Evolutionary conservation across 2,797 vertebrate species (phyloP).

Genomic region (Somateria mollissima): DNA sequence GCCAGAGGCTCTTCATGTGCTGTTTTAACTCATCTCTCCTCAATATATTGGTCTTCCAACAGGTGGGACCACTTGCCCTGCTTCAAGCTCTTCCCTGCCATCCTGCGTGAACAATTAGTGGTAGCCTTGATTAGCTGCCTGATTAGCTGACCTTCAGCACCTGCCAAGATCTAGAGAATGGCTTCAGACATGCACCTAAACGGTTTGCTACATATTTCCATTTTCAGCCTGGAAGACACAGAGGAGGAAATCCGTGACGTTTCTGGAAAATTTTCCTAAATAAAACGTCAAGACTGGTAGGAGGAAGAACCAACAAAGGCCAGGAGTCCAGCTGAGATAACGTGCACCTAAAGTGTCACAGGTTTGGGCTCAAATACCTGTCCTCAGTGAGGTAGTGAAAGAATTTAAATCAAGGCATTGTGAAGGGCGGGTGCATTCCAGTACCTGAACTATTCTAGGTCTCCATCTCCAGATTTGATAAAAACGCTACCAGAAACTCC

Average conservation of each 20-base stretch:
- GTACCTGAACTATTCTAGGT: not conserved
- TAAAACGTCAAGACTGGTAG: not conserved
- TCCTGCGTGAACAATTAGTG: not conserved
- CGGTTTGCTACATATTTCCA: not conserved
- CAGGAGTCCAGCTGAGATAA: not conserved
- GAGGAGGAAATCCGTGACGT: not conserved
- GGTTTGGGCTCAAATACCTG: not conserved
- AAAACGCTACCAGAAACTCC: not conserved
- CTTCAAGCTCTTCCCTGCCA: not conserved
- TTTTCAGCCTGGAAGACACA: not conserved
- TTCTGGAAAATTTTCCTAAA: not conserved
- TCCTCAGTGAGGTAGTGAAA: not conserved
- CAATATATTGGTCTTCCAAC: not conserved
- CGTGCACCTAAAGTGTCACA: not conserved
- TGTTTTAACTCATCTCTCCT: not conserved
- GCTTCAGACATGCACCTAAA: not conserved
- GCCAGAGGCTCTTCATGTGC: not conserved
- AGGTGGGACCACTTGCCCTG: not conserved
- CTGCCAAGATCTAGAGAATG: not conserved
- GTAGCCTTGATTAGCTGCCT: not conserved
- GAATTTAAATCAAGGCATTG: not conserved
- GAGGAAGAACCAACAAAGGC: not conserved
- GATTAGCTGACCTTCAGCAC: not conserved
- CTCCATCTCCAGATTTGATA: not conserved
- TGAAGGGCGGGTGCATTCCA: not conserved